phyloP scores from a whole-genome alignment of 2,888 invertebrate species.

The Drosophila cracens region DNA sequence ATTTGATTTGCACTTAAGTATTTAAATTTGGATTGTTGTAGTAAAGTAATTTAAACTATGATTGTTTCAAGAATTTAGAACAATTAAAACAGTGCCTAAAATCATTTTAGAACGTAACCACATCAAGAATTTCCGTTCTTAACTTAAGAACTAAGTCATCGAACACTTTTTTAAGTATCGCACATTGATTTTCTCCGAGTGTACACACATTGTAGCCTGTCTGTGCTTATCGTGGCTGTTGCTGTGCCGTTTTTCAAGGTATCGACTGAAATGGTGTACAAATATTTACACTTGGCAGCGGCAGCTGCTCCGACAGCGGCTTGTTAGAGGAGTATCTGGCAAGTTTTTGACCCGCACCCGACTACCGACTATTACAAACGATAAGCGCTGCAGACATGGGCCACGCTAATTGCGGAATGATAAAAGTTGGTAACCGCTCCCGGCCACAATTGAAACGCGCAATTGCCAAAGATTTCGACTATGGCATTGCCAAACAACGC shows the following conservation, averaged over 20 bases:
- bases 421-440: conserved; percentile 63
- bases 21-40: background rate
- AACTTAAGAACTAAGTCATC: background rate
- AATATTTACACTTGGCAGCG: conserved; percentile 65
- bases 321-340: conserved; percentile 55
- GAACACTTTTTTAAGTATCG: background rate
- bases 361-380: conserved; percentile 58
- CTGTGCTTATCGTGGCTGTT: conserved; percentile 37
- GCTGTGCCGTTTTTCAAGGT: conserved; percentile 64
- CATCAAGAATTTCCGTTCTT: background rate
- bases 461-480: conserved; percentile 63
- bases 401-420: conserved; percentile 78
- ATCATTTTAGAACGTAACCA: background rate
- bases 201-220: conserved; percentile 2
- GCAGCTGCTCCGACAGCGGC: conserved; percentile 58
- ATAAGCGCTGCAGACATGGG: conserved; percentile 75
- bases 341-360: conserved; percentile 51
- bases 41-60: background rate
- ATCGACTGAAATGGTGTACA: conserved; percentile 73
- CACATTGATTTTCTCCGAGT: conserved; percentile 5
- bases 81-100: background rate
- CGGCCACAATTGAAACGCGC: conserved; percentile 46
- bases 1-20: background rate
- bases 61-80: background rate
- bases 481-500: conserved; percentile 14